Percentiles rank a stretch among this genome's conserved stretches.
Conservation (phyloP, 2,888 invertebrate species). For the Embidobia sp. region DNA sequence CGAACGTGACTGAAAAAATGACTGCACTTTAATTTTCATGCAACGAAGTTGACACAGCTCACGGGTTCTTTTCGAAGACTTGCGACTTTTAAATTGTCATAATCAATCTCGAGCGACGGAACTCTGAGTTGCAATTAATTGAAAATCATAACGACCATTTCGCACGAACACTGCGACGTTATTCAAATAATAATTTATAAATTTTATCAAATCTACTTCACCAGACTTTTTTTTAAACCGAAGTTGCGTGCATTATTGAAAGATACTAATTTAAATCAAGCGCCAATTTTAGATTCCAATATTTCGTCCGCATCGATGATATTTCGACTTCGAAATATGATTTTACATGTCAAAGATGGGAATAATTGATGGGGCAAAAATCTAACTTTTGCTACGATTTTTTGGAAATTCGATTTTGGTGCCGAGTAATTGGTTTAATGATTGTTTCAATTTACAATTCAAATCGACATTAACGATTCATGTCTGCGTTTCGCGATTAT, state of each 20-base stretch:
- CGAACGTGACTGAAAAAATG: constrained; percentile 48
- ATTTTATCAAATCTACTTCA: constrained; percentile 22
- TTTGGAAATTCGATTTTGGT: neutral
- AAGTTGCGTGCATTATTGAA: constrained; percentile 23
- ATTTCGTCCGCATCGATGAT: neutral
- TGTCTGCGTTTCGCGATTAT: constrained; percentile 4
- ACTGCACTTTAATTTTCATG: constrained; percentile 29
- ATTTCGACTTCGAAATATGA: constrained; percentile 3
- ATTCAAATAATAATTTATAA: too few species aligned
- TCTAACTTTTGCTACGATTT: neutral
- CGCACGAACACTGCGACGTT: neutral
- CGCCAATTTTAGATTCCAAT: neutral
- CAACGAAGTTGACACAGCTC: neutral
- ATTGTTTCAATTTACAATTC: constrained; percentile 7
- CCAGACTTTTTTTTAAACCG: too few species aligned
- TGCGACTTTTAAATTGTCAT: constrained; percentile 4
- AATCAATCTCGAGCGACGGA: constrained; percentile 3
- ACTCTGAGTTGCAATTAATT: constrained; percentile 7
- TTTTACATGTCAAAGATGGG: neutral
- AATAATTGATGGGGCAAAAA: constrained; percentile 6
- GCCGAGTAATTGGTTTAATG: neutral
- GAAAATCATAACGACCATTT: constrained; percentile 12
- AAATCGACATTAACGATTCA: constrained; percentile 14
- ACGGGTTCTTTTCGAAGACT: neutral
- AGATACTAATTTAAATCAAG: constrained; percentile 10